phyloP scores from a whole-genome alignment of 2,888 invertebrate genomes.

The Cylindroiulus punctatus region DNA sequence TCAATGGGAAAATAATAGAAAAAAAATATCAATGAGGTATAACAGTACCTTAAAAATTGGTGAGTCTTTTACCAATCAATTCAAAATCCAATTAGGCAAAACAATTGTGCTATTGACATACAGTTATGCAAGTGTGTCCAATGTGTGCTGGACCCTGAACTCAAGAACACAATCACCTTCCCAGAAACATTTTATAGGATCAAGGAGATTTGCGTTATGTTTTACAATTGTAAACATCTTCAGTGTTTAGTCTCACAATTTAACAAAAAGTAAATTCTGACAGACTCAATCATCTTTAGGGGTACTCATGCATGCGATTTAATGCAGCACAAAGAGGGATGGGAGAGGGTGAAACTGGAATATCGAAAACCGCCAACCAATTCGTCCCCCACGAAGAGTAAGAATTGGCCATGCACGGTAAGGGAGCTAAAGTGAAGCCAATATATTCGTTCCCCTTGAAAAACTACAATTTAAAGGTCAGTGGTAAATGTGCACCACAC shows the following conservation, averaged over 20 bases:
- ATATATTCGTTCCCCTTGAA: not conserved
- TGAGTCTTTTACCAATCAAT: no score
- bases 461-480: conserved; percentile 50
- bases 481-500: conserved; percentile 56
- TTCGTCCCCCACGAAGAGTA: conserved; percentile 25
- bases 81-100: no score
- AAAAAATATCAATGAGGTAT: no score
- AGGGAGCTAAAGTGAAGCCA: not conserved
- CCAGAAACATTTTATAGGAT: not conserved
- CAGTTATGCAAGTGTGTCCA: no score
- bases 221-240: no score
- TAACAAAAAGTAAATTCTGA: not conserved
- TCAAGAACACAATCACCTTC: not conserved
- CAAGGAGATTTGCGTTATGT: no score
- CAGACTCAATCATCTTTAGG: not conserved
- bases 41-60: no score
- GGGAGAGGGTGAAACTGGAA: not conserved
- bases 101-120: no score
- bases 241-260: no score
- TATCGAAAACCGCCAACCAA: not conserved
- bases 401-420: conserved; percentile 38
- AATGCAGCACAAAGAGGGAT: conserved; percentile 3
- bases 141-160: not conserved
- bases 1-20: no score
- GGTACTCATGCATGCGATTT: not conserved